phyloP scores from a whole-genome alignment of 2,888 invertebrate species.

The Julus scanicus region DNA sequence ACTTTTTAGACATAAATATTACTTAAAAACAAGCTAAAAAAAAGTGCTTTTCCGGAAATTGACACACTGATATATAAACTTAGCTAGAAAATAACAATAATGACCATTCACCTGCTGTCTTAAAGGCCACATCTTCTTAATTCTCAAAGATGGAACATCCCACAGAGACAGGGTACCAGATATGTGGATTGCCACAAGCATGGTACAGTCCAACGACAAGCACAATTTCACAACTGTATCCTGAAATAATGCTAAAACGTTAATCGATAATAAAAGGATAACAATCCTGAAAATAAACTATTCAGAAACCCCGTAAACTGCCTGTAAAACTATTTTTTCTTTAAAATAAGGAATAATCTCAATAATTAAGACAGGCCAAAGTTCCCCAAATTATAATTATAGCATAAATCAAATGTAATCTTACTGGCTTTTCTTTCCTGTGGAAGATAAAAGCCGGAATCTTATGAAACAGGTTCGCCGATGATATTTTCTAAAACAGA shows the following conservation, averaged over 20 bases:
- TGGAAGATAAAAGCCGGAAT: constrained; percentile 64
- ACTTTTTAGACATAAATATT: constrained; percentile 59
- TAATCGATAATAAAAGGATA: neutral
- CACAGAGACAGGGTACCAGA: constrained; percentile 78
- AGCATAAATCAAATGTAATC: constrained; percentile 52
- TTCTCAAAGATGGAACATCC: constrained; percentile 75
- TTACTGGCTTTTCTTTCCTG: constrained; percentile 68
- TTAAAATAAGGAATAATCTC: too few relatives aligned
- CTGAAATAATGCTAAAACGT: constrained; percentile 63
- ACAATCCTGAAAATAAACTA: too few relatives aligned
- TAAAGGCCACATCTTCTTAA: constrained; percentile 62
- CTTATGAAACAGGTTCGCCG: constrained; percentile 22
- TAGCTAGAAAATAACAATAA: constrained; percentile 59
- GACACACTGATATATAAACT: neutral
- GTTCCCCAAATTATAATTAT: constrained; percentile 54
- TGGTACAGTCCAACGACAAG: constrained; percentile 72
- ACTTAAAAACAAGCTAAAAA: neutral
- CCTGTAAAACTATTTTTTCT: too few relatives aligned
- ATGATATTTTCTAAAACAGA: constrained; percentile 44
- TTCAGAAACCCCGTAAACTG: too few relatives aligned
- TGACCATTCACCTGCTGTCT: constrained; percentile 61
- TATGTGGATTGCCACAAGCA: constrained; percentile 76
- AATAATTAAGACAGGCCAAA: too few relatives aligned
- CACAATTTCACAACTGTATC: constrained; percentile 75
- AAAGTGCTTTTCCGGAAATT: neutral